Conservation (phyloP, 1,140 invertebrate genomes). For the Tribolium madens region DNA sequence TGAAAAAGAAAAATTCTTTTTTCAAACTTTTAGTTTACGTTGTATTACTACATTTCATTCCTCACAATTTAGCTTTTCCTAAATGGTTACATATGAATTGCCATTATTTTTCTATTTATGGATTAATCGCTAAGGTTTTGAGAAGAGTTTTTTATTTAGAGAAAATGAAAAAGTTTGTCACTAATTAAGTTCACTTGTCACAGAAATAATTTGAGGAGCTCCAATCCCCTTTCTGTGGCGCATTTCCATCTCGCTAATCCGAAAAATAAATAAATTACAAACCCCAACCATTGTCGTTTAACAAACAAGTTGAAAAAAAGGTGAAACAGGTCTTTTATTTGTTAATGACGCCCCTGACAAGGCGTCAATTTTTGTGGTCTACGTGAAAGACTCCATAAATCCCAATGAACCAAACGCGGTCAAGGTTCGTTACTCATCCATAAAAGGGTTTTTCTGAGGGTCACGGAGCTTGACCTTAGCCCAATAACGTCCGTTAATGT, state of each 20-base stretch:
- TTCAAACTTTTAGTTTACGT: no score
- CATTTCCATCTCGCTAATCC: not conserved
- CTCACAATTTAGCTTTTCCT: no score
- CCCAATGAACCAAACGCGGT: constrained; percentile 20
- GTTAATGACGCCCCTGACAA: constrained; percentile 8
- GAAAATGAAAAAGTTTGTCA: no score
- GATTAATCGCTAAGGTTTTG: no score
- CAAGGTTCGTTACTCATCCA: constrained; percentile 34
- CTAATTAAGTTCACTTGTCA: no score
- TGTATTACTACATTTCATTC: no score
- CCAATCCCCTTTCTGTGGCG: not conserved
- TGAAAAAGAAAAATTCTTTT: no score
- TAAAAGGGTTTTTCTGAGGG: constrained; percentile 29
- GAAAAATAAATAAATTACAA: not conserved
- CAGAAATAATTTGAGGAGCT: no score
- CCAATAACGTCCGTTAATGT: constrained; percentile 31
- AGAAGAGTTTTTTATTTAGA: no score
- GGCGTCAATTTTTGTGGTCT: constrained; percentile 24
- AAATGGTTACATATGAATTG: no score
- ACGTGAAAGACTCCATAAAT: constrained; percentile 10
- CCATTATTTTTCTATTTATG: no score
- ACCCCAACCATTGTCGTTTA: not conserved
- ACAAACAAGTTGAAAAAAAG: constrained; percentile 1
- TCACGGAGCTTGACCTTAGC: constrained; percentile 35
- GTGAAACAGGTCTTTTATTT: constrained; percentile 28